phyloP scores from a whole-genome alignment of 2,888 invertebrate genomes.

The Dynastes hyllus region DNA sequence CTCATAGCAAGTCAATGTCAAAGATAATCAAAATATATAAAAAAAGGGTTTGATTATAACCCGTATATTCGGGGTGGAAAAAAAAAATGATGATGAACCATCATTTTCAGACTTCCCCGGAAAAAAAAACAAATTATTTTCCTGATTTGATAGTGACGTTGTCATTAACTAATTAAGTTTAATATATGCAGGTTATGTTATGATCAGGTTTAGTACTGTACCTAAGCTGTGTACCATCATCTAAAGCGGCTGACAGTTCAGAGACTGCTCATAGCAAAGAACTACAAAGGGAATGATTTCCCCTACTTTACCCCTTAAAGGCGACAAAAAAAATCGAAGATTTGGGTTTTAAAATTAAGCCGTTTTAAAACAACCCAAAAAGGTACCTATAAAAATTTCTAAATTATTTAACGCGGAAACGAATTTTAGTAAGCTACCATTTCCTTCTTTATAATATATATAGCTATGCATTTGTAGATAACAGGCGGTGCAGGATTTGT shows the following conservation, averaged over 20 bases:
- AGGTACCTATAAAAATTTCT: constrained; percentile 93
- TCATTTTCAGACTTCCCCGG: constrained; percentile 60
- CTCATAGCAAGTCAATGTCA: constrained; percentile 17
- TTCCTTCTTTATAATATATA: background rate
- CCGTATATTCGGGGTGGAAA: constrained; percentile 21
- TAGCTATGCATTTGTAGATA: constrained; percentile 73
- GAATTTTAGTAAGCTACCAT: constrained; percentile 83
- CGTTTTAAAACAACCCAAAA: constrained; percentile 83
- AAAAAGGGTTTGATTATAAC: constrained; percentile 24
- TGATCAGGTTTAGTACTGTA: constrained; percentile 54
- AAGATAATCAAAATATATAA: constrained; percentile 32
- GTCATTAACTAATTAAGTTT: constrained; percentile 9
- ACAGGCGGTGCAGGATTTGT: constrained; percentile 99
- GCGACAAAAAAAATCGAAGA: constrained; percentile 79
- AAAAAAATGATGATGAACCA: constrained; percentile 49
- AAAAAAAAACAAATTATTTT: constrained; percentile 62
- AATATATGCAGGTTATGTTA: constrained; percentile 50
- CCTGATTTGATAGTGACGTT: no score
- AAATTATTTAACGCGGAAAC: constrained; percentile 92
- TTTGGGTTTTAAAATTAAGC: constrained; percentile 83
- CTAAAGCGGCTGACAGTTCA: background rate
- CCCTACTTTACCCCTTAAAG: no score
- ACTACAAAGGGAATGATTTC: no score
- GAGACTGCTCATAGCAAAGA: constrained; percentile 16
- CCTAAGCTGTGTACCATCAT: constrained; percentile 41